phyloP scores from a whole-genome alignment of 2,797 vertebrate genomes.

The Poecilia wingei region DNA sequence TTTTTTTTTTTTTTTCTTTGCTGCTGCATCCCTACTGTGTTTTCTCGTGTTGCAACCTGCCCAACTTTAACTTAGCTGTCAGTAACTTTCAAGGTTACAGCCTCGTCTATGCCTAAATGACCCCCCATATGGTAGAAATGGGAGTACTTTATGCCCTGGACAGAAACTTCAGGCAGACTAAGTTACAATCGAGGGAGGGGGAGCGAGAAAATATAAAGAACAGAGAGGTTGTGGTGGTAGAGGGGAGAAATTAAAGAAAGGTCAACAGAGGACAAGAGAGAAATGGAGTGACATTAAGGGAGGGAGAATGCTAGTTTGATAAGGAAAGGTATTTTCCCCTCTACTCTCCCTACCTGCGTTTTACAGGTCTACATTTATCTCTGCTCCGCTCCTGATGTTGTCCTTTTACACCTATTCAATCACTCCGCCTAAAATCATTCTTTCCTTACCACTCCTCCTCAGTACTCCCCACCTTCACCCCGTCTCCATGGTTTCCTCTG shows the following conservation, averaged over 20 bases:
- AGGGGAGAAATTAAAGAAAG: conserved; percentile 52
- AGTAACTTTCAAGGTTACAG: conserved; percentile 44
- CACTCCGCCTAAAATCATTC: conserved; percentile 12
- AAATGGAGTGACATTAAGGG: conserved; percentile 26
- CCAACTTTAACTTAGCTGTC: conserved; percentile 30
- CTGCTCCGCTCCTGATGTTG: conserved; percentile 9
- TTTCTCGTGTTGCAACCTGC: conserved; percentile 20
- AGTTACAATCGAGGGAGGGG: conserved; percentile 47
- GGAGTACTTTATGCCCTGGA: conserved; percentile 33
- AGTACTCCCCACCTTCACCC: conserved; percentile 2
- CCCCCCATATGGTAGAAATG: conserved; percentile 27
- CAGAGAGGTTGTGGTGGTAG: conserved; percentile 33
- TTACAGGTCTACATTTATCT: not conserved
- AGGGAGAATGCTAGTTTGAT: conserved; percentile 30
- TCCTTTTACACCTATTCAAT: conserved; percentile 5
- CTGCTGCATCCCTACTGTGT: not conserved
- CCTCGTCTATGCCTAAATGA: conserved; percentile 42
- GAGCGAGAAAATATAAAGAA: conserved; percentile 49
- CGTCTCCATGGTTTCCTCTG: conserved; percentile 6
- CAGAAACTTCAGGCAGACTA: conserved; percentile 36
- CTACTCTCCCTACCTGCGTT: not conserved
- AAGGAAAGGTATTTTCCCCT: conserved; percentile 45
- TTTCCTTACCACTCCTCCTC: conserved; percentile 6
- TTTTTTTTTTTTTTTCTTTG: not conserved
- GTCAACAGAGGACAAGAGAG: conserved; percentile 53